Percentiles rank a stretch among this genome's conserved stretches.
These are phyloP conservation scores for Cololabis saira DNA, from an alignment of 2,113 vertebrate genomes.

Conservation along the genomic window DNA sequence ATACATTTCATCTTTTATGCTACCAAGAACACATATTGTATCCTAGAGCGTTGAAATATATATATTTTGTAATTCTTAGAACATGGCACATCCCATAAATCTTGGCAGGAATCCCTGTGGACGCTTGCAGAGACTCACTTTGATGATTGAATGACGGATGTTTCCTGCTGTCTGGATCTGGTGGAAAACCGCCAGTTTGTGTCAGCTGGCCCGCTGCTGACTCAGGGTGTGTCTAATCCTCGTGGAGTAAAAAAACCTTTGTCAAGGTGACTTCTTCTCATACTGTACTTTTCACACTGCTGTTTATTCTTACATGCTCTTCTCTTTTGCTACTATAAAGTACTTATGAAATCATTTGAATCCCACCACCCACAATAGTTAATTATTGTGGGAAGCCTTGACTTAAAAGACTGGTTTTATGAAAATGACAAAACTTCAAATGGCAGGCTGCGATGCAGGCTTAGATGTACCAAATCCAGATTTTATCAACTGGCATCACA, in stretches of 20 bases:
- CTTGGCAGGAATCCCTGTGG: not conserved
- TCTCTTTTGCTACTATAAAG: not conserved
- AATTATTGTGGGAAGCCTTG: no score
- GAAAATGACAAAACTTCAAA: no score
- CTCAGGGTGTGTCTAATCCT: conserved; percentile 13
- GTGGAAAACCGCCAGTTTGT: conserved; percentile 46
- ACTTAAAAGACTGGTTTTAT: no score
- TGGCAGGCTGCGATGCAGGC: no score
- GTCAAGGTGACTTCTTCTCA: not conserved
- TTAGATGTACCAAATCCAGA: no score
- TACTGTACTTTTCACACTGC: not conserved
- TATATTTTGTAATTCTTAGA: not conserved
- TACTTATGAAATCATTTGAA: no score
- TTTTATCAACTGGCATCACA: no score
- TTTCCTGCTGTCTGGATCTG: conserved; percentile 40
- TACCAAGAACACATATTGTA: not conserved
- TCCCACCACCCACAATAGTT: no score
- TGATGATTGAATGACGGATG: conserved; percentile 52
- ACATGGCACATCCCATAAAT: conserved; percentile 3
- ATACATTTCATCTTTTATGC: not conserved
- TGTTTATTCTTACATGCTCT: not conserved
- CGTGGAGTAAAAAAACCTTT: conserved; percentile 6
- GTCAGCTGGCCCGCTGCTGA: conserved; percentile 31
- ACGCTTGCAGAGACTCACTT: conserved; percentile 22
- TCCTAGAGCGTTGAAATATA: not conserved